A percentile compares a stretch with the other conserved stretches of the same genome.
Evolutionary conservation across 1,140 invertebrate species (phyloP).

Genomic region (Drosophila arawakana): DNA sequence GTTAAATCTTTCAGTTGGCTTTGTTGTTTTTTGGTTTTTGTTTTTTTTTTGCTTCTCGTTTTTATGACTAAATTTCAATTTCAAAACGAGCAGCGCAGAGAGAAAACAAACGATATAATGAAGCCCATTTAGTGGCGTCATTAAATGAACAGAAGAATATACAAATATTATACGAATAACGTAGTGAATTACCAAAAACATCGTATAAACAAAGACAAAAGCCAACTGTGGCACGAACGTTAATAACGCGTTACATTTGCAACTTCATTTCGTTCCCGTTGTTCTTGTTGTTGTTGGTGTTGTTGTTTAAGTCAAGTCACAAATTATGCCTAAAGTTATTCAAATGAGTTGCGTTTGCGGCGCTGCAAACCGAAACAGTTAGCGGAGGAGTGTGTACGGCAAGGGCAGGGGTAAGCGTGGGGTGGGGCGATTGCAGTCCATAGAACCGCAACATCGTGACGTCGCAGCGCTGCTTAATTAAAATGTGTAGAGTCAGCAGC

Average conservation of each 20-base stretch:
- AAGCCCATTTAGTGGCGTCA: constrained; percentile 83
- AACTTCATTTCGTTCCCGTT: constrained; percentile 66
- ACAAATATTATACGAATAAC: constrained; percentile 11
- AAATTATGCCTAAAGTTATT: constrained; percentile 82
- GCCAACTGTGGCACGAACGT: constrained; percentile 75
- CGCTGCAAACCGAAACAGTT: constrained; percentile 53
- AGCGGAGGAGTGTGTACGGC: not conserved
- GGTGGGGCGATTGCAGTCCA: constrained; percentile 66
- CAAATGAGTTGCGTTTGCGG: constrained; percentile 74
- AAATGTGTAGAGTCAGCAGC: constrained; percentile 80
- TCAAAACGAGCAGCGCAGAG: constrained; percentile 52
- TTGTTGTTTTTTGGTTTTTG: constrained; percentile 30
- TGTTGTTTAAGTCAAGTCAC: constrained; percentile 61
- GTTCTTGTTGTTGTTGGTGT: no score
- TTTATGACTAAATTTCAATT: constrained; percentile 83
- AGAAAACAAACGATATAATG: constrained; percentile 74
- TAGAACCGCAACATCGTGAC: constrained; percentile 56
- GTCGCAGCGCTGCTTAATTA: constrained; percentile 73
- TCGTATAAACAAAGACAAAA: constrained; percentile 40
- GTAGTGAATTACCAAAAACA: constrained; percentile 7
- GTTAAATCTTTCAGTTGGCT: constrained; percentile 70
- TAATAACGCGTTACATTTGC: constrained; percentile 83
- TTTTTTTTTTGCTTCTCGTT: constrained; percentile 24
- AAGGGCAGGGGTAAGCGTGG: not conserved
- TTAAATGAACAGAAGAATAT: constrained; percentile 63